Evolutionary conservation across 2,113 vertebrate genomes (phyloP).

Genomic region (Connochaetes taurinus): DNA sequence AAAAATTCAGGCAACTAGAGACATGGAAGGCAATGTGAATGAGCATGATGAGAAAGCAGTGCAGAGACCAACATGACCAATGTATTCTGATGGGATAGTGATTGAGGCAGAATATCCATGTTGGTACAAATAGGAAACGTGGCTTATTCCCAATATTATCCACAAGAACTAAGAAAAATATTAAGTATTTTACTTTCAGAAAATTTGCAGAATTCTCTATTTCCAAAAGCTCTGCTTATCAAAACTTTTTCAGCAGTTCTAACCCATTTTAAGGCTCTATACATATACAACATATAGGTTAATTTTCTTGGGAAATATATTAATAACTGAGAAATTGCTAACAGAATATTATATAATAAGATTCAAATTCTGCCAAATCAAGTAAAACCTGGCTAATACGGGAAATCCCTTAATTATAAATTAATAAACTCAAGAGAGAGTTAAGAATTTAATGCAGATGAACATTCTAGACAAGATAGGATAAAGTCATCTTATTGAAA

Average conservation of each 20-base stretch:
- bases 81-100: background rate
- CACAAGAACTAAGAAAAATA: background rate
- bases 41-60: background rate
- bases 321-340: background rate
- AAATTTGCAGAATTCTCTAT: background rate
- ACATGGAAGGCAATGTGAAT: background rate
- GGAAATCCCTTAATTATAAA: background rate
- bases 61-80: background rate
- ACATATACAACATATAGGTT: background rate
- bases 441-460: constrained; percentile 1
- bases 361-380: background rate
- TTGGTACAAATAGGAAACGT: background rate
- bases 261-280: background rate
- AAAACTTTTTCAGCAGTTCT: background rate
- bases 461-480: background rate
- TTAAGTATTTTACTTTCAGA: background rate
- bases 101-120: background rate
- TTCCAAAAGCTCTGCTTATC: background rate
- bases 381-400: background rate
- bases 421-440: background rate
- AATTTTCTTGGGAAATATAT: background rate
- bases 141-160: background rate
- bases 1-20: background rate
- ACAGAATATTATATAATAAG: background rate
- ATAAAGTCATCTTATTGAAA: background rate